These are phyloP conservation scores for Hyalella azteca DNA, from an alignment of 2,888 invertebrate genomes.

Conservation along the genomic window DNA sequence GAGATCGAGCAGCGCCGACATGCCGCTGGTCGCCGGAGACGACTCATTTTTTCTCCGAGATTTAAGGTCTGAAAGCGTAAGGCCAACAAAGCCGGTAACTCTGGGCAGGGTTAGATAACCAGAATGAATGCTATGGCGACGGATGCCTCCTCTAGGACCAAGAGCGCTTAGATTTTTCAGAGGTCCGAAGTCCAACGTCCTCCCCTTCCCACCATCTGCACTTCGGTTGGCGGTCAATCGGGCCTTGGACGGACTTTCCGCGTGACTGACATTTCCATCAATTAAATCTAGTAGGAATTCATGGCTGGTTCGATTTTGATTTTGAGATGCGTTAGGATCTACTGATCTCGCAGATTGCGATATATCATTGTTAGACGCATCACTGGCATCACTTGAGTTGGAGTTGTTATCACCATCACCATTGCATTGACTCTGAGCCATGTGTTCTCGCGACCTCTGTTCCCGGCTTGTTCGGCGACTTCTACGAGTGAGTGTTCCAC, in stretches of 20 bases:
- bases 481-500: constrained; percentile 19
- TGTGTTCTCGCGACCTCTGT: neutral
- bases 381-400: neutral
- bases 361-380: neutral
- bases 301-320: neutral
- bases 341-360: neutral
- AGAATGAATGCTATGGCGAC: constrained; percentile 30
- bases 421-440: constrained; percentile 12
- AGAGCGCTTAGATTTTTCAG: neutral
- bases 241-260: neutral
- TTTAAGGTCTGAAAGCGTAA: constrained; percentile 32
- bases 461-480: constrained; percentile 6
- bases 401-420: neutral
- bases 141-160: constrained; percentile 11
- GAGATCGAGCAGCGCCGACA: constrained; percentile 25
- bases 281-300: neutral
- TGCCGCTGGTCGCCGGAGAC: neutral
- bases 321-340: neutral
- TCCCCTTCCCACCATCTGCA: neutral
- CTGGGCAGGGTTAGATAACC: constrained; percentile 30
- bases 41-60: constrained; percentile 6
- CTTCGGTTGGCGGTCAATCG: constrained; percentile 12
- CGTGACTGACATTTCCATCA: neutral
- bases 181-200: constrained; percentile 18
- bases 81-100: constrained; percentile 21